phyloP scores from a whole-genome alignment of 2,113 vertebrate genomes.

The Engraulis encrasicolus region DNA sequence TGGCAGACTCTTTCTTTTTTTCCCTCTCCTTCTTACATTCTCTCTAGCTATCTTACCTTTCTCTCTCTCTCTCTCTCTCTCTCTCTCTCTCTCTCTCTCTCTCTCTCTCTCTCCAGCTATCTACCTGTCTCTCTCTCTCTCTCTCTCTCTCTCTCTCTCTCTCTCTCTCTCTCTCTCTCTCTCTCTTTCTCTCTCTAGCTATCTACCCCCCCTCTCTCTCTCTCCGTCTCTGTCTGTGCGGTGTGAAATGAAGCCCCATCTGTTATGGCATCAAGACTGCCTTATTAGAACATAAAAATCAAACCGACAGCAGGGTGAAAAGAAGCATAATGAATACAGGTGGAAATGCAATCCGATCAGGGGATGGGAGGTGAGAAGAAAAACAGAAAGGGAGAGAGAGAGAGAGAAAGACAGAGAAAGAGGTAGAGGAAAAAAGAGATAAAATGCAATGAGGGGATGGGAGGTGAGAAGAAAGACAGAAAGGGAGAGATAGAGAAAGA shows the following conservation, averaged over 20 bases:
- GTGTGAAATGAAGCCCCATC: slow-evolving; percentile 94
- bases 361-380: slow-evolving; percentile 46
- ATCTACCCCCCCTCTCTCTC: too few species aligned
- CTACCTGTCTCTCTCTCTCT: slow-evolving; percentile 39
- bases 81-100: slow-evolving; percentile 5
- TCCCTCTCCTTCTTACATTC: neutral
- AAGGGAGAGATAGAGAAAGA: slow-evolving; percentile 14
- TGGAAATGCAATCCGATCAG: slow-evolving; percentile 62
- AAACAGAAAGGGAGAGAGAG: slow-evolving; percentile 31
- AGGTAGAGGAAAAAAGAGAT: too few species aligned
- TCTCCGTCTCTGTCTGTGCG: too few species aligned
- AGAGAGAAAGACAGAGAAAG: too few species aligned
- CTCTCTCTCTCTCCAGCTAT: slow-evolving; percentile 74
- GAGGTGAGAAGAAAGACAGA: slow-evolving; percentile 45
- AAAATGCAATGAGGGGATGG: slow-evolving; percentile 55
- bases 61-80: slow-evolving; percentile 27
- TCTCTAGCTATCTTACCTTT: too few species aligned
- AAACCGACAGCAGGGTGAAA: slow-evolving; percentile 58
- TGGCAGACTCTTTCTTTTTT: slow-evolving; percentile 70
- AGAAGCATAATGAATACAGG: slow-evolving; percentile 65
- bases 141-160: neutral
- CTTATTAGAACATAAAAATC: slow-evolving; percentile 91
- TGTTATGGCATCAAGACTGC: slow-evolving; percentile 87
- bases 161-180: slow-evolving; percentile 30
- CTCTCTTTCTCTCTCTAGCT: neutral